Evolutionary conservation across 2,113 vertebrate genomes (phyloP).

Genomic region (Bubo bubo): DNA sequence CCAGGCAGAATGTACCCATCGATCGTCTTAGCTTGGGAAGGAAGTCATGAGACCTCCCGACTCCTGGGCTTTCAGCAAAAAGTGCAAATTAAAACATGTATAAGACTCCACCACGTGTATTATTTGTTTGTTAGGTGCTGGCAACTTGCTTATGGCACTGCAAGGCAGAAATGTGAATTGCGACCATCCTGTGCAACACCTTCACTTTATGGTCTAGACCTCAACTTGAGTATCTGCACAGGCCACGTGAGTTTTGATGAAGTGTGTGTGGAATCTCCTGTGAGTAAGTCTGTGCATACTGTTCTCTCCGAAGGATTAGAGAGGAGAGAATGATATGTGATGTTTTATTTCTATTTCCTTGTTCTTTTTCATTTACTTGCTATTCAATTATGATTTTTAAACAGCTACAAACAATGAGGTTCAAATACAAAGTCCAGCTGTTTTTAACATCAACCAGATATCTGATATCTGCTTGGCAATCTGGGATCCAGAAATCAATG

Average conservation of each 20-base stretch:
- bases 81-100: background rate
- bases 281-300: background rate
- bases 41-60: background rate
- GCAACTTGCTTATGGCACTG: background rate
- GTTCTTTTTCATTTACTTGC: background rate
- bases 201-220: background rate
- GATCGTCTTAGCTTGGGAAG: background rate
- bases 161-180: background rate
- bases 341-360: background rate
- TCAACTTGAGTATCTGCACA: background rate
- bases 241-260: background rate
- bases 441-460: conserved; percentile 24
- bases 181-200: background rate
- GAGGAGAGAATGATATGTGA: background rate
- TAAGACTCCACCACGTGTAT: background rate
- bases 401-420: background rate
- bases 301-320: background rate
- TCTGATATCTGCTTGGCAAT: conserved; percentile 23
- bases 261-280: background rate
- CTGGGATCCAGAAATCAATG: conserved; percentile 50
- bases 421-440: background rate
- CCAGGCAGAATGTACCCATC: background rate
- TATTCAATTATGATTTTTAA: background rate
- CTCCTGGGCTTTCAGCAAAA: background rate
- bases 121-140: background rate